These are phyloP conservation scores for Solea senegalensis DNA, from an alignment of 2,113 vertebrate species.

Conservation along the genomic window DNA sequence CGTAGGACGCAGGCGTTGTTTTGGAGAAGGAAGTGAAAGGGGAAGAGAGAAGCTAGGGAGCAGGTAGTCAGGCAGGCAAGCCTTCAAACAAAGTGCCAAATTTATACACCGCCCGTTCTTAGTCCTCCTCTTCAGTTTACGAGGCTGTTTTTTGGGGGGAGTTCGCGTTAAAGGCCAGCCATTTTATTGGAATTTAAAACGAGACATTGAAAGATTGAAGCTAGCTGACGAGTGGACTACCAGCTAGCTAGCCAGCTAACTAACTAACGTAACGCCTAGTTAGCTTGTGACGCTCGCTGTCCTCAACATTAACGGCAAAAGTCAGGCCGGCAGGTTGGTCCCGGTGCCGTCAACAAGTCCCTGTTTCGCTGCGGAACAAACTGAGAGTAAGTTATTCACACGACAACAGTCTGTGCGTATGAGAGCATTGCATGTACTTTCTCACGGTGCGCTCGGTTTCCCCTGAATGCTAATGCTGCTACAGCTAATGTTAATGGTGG, in stretches of 20 bases:
- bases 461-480: not conserved
- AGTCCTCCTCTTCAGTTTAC: not conserved
- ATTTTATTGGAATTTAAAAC: slow-evolving; percentile 2
- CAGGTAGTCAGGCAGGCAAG: slow-evolving; percentile 42
- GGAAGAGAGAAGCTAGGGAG: slow-evolving; percentile 54
- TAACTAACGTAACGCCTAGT: slow-evolving; percentile 58
- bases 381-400: slow-evolving; percentile 58
- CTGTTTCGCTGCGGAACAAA: slow-evolving; percentile 11
- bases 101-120: slow-evolving; percentile 11
- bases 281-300: slow-evolving; percentile 49
- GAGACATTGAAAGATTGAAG: slow-evolving; percentile 30
- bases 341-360: slow-evolving; percentile 34
- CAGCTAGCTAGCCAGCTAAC: slow-evolving; percentile 25
- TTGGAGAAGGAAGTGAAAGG: slow-evolving; percentile 77
- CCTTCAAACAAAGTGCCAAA: slow-evolving; percentile 59
- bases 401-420: not conserved
- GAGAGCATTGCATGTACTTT: not conserved
- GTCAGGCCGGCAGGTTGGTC: slow-evolving; percentile 19
- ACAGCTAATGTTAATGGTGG: slow-evolving; percentile 21
- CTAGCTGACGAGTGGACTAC: slow-evolving; percentile 19
- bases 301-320: slow-evolving; percentile 56
- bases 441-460: not conserved
- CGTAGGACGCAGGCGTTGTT: slow-evolving; percentile 51
- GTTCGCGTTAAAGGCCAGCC: not conserved
- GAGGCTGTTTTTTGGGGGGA: slow-evolving; percentile 7